Evolutionary conservation across 2,888 invertebrate species (phyloP).

Genomic region (Lepidocyrtoides sp.): DNA sequence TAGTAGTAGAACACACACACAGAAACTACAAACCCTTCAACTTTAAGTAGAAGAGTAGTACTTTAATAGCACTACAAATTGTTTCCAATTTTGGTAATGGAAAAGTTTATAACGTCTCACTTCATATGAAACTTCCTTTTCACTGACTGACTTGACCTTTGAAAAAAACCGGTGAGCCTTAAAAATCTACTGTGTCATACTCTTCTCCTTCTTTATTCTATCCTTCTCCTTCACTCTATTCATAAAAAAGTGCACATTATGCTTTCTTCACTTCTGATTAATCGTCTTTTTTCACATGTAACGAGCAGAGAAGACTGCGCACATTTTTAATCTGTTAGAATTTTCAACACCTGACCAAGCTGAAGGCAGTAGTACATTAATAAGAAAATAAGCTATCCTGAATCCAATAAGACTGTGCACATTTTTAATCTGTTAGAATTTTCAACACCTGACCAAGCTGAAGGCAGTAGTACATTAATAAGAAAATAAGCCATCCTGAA

Average conservation of each 20-base stretch:
- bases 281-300: not conserved
- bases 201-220: not conserved
- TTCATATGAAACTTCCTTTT: not conserved
- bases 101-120: slow-evolving; percentile 39
- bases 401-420: no score
- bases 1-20: no score
- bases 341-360: no score
- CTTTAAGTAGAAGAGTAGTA: not conserved
- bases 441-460: no score
- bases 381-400: no score
- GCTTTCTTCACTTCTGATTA: not conserved
- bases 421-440: no score
- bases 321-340: no score
- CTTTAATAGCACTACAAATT: not conserved
- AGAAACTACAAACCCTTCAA: not conserved
- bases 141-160: not conserved
- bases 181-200: not conserved
- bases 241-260: not conserved
- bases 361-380: no score
- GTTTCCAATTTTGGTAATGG: slow-evolving; percentile 49
- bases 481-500: no score
- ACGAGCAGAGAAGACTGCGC: no score
- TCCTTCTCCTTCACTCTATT: not conserved
- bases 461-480: no score
- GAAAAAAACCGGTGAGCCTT: not conserved